Base-by-base conservation (phyloP, 2,888 invertebrate species). In the Drosophila sordidapex region DNA sequence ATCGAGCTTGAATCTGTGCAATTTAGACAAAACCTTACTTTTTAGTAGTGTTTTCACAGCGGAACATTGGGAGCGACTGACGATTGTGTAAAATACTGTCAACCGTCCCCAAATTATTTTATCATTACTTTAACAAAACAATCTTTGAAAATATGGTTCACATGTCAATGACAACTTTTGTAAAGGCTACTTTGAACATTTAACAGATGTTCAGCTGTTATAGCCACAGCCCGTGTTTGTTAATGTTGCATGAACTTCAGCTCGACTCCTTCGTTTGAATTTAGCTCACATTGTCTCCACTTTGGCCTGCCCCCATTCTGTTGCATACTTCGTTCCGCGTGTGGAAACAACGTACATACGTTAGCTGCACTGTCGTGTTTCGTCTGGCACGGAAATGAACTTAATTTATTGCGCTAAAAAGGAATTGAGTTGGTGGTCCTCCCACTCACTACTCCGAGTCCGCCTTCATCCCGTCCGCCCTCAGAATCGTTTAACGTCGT, bases 371-470 rank as follows among this genome's bases (percentile, higher is more conserved):
- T 86, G 86, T 83, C 80, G 81, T 79, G 82, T 79, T 83, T 76
- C 70, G 86, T 87, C 86, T 87, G 81, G 87, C 87, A 82, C 87
- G 87, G 87, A 87, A 87, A 87, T 89, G 80, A 87, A 87, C 87
- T 85, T 89, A 87, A 87, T 87, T 87, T 87, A 87, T 87, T 85
- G 89, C 80, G 87, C 78, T 81, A 87, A 85, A 87, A 87, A 83
- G 85, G 87, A 87, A 87, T 87, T 76, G 82, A 78, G 78, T 82
- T 66, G 74, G 81, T 73, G 71, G 65, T 67, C 79, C 35, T 21
- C 52, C 25, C 53, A 4, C 21, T 11, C 43, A 21, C 43, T 43
- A 11, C 11, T 31, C 38, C 21, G 21, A 11, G 10, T 10, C 48
- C 48, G 8, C 18, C 27, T n/a, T 51, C 27, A 18, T 6, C 49